These are phyloP conservation scores for Ectemnius cavifrons DNA, from an alignment of 2,888 invertebrate species.

Conservation along the genomic window DNA sequence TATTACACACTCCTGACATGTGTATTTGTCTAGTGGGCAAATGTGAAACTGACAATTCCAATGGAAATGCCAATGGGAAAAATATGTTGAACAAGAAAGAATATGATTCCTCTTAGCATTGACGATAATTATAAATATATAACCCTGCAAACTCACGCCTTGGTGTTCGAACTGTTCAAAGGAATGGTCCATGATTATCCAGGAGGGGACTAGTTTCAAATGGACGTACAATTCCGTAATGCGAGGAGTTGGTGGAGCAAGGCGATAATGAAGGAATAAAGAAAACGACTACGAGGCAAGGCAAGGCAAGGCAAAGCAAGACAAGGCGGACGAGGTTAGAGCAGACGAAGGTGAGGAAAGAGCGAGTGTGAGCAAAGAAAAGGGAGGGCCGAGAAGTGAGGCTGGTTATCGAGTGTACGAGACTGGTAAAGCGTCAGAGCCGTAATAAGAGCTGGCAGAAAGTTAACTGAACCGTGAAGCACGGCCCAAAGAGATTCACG, in stretches of 20 bases:
- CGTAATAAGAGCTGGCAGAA: constrained; percentile 69
- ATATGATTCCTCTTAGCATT: no score
- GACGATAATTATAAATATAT: no score
- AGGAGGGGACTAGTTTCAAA: constrained; percentile 20
- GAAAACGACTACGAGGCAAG: constrained; percentile 10
- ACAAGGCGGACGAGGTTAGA: background rate
- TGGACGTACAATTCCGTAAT: constrained; percentile 15
- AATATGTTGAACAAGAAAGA: no score
- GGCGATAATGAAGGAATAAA: constrained; percentile 14
- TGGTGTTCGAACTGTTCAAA: no score
- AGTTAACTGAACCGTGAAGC: constrained; percentile 72
- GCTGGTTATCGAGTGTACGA: constrained; percentile 29
- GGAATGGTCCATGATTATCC: background rate
- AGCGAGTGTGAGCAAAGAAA: constrained; percentile 10
- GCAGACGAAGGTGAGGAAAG: constrained; percentile 13
- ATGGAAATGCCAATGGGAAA: no score
- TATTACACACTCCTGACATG: no score
- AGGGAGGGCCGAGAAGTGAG: constrained; percentile 40
- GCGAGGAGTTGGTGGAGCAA: background rate
- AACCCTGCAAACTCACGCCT: no score
- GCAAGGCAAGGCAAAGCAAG: background rate
- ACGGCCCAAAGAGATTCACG: constrained; percentile 54
- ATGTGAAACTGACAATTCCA: no score
- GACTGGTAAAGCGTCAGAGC: constrained; percentile 62
- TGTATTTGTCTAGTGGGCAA: no score